Evolutionary conservation across 2,797 vertebrate species (phyloP).

Genomic region (Typhlichthys subterraneus): DNA sequence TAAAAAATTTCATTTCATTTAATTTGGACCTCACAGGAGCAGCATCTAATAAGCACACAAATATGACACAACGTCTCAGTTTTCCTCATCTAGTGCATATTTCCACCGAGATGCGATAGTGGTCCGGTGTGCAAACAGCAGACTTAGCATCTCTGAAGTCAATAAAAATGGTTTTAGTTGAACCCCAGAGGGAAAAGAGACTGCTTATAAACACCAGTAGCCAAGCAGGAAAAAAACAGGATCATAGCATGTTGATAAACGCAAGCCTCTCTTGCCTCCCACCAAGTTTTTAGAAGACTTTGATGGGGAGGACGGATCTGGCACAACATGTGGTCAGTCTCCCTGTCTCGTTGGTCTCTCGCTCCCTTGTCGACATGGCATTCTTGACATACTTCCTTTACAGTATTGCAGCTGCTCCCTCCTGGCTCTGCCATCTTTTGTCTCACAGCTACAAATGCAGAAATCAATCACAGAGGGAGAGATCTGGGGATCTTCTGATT

Average conservation of each 20-base stretch:
- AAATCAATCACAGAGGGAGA: conserved; percentile 33
- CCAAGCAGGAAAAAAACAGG: conserved; percentile 51
- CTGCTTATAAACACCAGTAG: conserved; percentile 65
- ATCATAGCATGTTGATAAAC: conserved; percentile 71
- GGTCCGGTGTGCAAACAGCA: conserved; percentile 48
- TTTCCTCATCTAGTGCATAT: conserved; percentile 48
- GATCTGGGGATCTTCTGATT: conserved; percentile 22
- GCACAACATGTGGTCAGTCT: conserved; percentile 66
- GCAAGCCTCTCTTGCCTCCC: conserved; percentile 66
- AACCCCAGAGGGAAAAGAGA: conserved; percentile 50
- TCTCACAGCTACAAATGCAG: conserved; percentile 26
- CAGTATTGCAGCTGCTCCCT: conserved; percentile 40
- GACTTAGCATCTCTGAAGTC: conserved; percentile 61
- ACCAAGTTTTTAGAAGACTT: conserved; percentile 60
- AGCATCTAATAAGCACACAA: conserved; percentile 40
- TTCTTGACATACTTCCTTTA: conserved; percentile 58
- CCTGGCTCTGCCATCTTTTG: conserved; percentile 24
- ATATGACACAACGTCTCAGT: conserved; percentile 17
- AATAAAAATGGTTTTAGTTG: conserved; percentile 72
- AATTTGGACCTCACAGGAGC: conserved; percentile 26
- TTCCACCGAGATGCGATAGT: conserved; percentile 57
- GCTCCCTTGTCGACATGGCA: conserved; percentile 41
- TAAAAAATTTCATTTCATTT: conserved; percentile 47
- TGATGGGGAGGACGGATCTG: conserved; percentile 51
- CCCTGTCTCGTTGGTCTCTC: conserved; percentile 39